Base-by-base conservation (phyloP, 2,888 invertebrate genomes). In the Brenthis ino region DNA sequence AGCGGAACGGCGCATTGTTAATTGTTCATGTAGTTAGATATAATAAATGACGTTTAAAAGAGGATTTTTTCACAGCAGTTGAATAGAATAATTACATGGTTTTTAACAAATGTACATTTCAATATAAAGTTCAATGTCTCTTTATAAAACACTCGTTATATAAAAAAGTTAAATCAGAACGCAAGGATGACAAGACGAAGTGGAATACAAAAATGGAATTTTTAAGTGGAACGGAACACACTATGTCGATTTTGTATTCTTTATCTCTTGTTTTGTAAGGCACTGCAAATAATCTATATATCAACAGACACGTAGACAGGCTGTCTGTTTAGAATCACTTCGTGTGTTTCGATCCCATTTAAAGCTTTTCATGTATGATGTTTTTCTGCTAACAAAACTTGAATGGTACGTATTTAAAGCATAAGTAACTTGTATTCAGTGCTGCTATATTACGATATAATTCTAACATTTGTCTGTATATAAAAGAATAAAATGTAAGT, bases 1-100 rank as follows among this genome's bases (percentile, higher is more conserved):
- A 89, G 89, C 87, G 87, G 85, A 80, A 87, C 88, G 82, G 68
- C 28, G 71, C 72, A 67, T 64, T 74, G 69, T 77, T 76, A 76
- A 76, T 75, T 76, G 68, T 70, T 76, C 65, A 68, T 68, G 72
- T 75, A 75, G 70, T 70, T 68, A 71, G 69, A 70, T 72, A 69
- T 69, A 68, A 54, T 65, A 72, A 72, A 71, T 72, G 63, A 70
- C 65, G 57, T 63, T 68, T 67, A 33, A 51, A 63, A 57, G 51
- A 61, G 60, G 14, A 47, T 64, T 63, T 64, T 64, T 68, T 67
- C 63, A 67, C 63, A 67, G 63, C 57, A 50, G 53, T 24, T 43
- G 63, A 67, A 63, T 67, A 51, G 56, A 48, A 60, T 60, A 64
- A 65, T 43, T 68, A 54, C 37, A 57, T 55, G 57, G 28, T 20